These are phyloP conservation scores for Cuculus canorus DNA, from an alignment of 2,797 vertebrate species.

Conservation along the genomic window DNA sequence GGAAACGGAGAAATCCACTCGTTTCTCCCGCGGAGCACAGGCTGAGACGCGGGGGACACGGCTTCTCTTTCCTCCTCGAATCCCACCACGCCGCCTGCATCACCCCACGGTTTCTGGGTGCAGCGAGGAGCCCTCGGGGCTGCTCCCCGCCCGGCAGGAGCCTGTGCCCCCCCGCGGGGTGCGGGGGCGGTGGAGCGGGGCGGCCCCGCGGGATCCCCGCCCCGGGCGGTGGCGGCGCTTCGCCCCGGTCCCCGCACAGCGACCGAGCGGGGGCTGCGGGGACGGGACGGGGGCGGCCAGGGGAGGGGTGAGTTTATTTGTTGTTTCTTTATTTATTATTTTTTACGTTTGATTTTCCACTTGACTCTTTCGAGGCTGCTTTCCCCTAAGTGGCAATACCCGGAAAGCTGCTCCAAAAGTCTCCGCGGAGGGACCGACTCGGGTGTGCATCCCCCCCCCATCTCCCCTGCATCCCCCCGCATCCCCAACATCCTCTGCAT, in stretches of 20 bases:
- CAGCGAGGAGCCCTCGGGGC: no score
- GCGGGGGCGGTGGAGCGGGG: no score
- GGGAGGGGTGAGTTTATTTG: not conserved
- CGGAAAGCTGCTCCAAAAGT: not conserved
- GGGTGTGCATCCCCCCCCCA: no score
- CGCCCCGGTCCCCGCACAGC: no score
- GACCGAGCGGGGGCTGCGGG: no score
- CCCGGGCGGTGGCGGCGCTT: not conserved
- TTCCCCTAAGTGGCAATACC: accelerated
- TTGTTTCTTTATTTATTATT: not conserved
- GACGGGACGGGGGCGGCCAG: not conserved
- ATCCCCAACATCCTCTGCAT: no score
- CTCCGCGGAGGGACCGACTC: not conserved
- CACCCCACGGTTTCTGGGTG: no score
- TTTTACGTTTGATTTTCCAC: not conserved
- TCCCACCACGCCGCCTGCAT: accelerated
- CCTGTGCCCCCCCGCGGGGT: no score
- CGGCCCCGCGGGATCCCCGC: not conserved
- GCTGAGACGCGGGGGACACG: accelerated
- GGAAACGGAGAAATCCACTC: accelerated
- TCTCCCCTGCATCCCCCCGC: no score
- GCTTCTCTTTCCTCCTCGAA: not conserved
- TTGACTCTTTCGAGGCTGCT: not conserved
- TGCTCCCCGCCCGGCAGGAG: no score
- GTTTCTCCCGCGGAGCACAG: accelerated